Evolutionary conservation across 2,797 vertebrate genomes (phyloP), one percentile per base, ranked within the genome.

Genomic region (Muraenolepis orangiensis): DNA sequence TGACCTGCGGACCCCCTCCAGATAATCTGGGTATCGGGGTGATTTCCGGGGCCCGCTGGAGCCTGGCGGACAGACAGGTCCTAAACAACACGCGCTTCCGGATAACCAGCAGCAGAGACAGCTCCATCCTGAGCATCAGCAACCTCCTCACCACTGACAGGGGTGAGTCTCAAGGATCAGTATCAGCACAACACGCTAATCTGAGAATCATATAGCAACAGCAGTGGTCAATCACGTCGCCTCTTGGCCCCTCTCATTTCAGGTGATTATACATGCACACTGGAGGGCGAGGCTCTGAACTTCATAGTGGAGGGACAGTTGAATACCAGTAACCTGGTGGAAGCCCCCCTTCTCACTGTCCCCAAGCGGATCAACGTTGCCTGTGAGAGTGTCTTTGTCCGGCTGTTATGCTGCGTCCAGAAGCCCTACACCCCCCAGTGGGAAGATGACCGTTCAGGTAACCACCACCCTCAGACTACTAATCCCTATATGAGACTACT

Each of bases 331-430:
- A 0, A 66, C 0, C 86, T 93, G 76, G 32, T 0, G 64, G 5
- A 40, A 42, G 86, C 77, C 66, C 91, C 91, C 1, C 73, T 64
- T 70, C 57, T 93, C 28, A 66, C 4, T 70, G 73, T 82, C 6
- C 18, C 30, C 0, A 4, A 4, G 6, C 0, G 8, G 67, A 0
- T 84, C 28, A 74, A 78, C 0, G 73, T 82, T 23, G 0, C 26
- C 28, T 93, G 91, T 66, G 0, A 0, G 0, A 1, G 1, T 0
- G 38, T 11, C 40, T 0, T 0, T 0, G 31, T 0, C 0, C 1
- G 61, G 32, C 71, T 93, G 2, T 0, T 5, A 0, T 93, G 92
- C 71, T 93, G 93, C 66, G 91, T 87, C 18, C 78, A 87, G 71
- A 0, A 0, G 0, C 1, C 1, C 1, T 91, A 81, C 69, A 3